Conservation (phyloP, 2,113 vertebrate genomes). For the Leucosticte australis region DNA sequence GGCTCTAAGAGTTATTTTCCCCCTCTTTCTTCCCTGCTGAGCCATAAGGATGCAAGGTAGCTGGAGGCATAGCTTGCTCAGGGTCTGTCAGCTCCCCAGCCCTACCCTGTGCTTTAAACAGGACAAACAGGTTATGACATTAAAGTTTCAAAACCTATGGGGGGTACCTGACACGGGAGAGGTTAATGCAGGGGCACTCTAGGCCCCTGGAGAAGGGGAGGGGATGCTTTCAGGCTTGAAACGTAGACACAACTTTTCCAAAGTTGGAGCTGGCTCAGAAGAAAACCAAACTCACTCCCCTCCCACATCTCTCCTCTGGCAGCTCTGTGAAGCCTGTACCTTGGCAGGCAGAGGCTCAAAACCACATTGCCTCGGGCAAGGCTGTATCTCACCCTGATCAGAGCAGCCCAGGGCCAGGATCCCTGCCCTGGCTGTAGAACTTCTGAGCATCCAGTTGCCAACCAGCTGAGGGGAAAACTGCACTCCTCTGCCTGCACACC, state of each 20-base stretch:
- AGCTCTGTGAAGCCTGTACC: not conserved
- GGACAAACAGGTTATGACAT: slow-evolving; percentile 66
- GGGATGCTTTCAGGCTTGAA: slow-evolving; percentile 16
- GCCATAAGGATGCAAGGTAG: not conserved
- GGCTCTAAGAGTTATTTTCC: not conserved
- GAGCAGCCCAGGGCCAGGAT: not conserved
- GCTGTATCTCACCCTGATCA: not conserved
- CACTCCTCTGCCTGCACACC: fast-evolving
- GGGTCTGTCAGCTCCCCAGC: slow-evolving; percentile 41
- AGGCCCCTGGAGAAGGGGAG: slow-evolving; percentile 3
- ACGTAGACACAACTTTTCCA: not conserved
- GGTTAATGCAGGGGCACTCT: slow-evolving; percentile 49
- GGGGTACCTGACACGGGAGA: not conserved
- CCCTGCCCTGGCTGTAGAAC: not conserved
- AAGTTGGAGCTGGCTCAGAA: not conserved
- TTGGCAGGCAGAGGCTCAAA: not conserved
- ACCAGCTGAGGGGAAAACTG: not conserved
- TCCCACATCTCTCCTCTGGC: not conserved
- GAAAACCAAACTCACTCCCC: not conserved
- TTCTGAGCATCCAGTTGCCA: not conserved
- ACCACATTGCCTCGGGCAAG: not conserved
- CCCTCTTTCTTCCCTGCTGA: not conserved
- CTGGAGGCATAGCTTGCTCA: slow-evolving; percentile 18
- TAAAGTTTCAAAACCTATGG: slow-evolving; percentile 25
- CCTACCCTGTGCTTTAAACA: slow-evolving; percentile 53